phyloP scores from a whole-genome alignment of 2,113 vertebrate species.

The Chinchilla lanigera region DNA sequence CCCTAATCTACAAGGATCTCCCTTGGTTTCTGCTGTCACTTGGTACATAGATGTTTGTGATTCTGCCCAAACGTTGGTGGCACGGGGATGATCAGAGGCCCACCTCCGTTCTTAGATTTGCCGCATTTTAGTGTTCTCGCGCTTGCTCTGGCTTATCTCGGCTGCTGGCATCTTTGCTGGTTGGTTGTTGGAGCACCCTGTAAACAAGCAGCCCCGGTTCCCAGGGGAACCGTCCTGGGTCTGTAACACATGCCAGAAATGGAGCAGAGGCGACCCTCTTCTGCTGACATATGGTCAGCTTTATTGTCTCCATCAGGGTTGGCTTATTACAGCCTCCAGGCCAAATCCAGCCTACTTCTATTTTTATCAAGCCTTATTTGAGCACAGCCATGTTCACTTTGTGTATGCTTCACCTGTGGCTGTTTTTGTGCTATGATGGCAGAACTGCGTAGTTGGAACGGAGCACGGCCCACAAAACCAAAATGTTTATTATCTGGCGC shows the following conservation, averaged over 20 bases:
- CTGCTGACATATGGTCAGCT: background rate
- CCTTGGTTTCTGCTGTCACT: constrained; percentile 54
- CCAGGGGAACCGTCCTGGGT: background rate
- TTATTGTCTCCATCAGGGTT: background rate
- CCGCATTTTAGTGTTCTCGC: background rate
- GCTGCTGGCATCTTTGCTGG: constrained; percentile 55
- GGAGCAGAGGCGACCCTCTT: background rate
- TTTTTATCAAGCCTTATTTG: background rate
- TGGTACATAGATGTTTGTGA: constrained; percentile 52
- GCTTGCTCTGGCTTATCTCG: constrained; percentile 16
- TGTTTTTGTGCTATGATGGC: constrained; percentile 49
- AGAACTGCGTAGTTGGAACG: constrained; percentile 45
- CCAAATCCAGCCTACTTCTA: constrained; percentile 23
- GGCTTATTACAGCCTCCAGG: constrained; percentile 24
- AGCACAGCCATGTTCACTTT: constrained; percentile 8
- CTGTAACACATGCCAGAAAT: background rate
- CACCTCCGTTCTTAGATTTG: background rate
- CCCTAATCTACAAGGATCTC: constrained; percentile 33
- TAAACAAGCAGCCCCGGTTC: constrained; percentile 11
- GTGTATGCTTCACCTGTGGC: background rate
- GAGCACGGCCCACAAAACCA: constrained; percentile 37
- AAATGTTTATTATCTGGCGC: background rate
- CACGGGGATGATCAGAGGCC: constrained; percentile 63
- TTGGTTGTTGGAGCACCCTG: constrained; percentile 61
- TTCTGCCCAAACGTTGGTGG: constrained; percentile 73